Evolutionary conservation across 2,797 vertebrate genomes (phyloP).

Genomic region (Alauda arvensis): DNA sequence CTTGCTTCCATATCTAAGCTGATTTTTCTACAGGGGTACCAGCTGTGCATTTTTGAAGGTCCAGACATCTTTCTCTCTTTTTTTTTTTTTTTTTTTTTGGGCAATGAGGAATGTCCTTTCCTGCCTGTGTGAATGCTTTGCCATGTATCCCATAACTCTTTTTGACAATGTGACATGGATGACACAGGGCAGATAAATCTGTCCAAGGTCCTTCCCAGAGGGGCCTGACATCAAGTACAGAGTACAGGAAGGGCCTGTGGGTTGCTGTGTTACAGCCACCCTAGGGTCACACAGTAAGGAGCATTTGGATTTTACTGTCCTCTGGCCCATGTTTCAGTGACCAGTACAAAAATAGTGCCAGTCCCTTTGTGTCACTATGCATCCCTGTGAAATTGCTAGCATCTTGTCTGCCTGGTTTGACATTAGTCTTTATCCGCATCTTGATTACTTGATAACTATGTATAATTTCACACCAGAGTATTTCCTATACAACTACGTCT

Average conservation of each 20-base stretch:
- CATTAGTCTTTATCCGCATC: not conserved
- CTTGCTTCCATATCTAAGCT: not conserved
- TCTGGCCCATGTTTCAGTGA: not conserved
- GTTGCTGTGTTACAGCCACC: not conserved
- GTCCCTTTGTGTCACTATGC: not conserved
- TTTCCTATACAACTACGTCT: not conserved
- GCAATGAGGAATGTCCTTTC: conserved; percentile 1
- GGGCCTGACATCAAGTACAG: not conserved
- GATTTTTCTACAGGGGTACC: not conserved
- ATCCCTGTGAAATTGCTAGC: not conserved
- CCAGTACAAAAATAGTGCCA: not conserved
- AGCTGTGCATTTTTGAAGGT: not conserved
- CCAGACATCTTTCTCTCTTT: not conserved
- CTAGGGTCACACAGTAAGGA: not conserved
- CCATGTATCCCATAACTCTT: not conserved
- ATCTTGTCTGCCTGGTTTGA: not conserved
- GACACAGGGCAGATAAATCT: not conserved
- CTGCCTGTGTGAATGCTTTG: not conserved
- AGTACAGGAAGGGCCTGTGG: not conserved
- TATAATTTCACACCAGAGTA: not conserved
- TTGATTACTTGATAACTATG: not conserved
- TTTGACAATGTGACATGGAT: conserved; percentile 10
- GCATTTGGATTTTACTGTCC: not conserved
- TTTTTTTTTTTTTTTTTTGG: not conserved
- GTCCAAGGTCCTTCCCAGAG: not conserved